Percentiles rank a stretch among this genome's conserved stretches.
Evolutionary conservation across 2,888 invertebrate species (phyloP).

Genomic region (Euzetes globulus): DNA sequence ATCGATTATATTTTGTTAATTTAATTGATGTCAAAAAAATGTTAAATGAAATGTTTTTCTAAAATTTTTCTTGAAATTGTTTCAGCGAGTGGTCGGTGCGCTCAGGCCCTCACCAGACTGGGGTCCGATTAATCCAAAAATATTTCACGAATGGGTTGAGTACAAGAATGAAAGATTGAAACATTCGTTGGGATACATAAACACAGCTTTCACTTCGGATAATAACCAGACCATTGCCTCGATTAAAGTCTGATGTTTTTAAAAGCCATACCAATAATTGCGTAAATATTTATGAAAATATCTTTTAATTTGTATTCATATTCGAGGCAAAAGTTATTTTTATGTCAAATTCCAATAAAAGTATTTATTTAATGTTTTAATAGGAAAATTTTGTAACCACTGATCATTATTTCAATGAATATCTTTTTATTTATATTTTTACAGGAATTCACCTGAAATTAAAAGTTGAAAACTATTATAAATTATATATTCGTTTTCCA

Average conservation of each 20-base stretch:
- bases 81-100: slow-evolving; percentile 44
- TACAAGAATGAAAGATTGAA: slow-evolving; percentile 24
- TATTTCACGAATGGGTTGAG: slow-evolving; percentile 35
- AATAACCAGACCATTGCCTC: neutral
- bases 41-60: neutral
- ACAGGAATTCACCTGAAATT: no score
- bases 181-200: slow-evolving; percentile 3
- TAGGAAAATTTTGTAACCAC: no score
- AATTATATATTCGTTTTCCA: no score
- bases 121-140: slow-evolving; percentile 55
- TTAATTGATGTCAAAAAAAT: neutral
- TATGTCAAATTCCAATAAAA: neutral
- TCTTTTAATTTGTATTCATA: no score
- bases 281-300: neutral
- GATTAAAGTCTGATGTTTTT: neutral
- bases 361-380: neutral
- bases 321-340: neutral
- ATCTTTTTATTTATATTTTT: no score
- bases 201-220: slow-evolving; percentile 2
- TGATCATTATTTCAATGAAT: no score
- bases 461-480: no score
- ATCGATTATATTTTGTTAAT: slow-evolving; percentile 6
- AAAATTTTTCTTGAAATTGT: neutral
- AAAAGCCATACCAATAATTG: neutral
- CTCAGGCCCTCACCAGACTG: slow-evolving; percentile 51